Base-by-base conservation (phyloP, 1,140 invertebrate species). In the Drosophila gunungcola region DNA sequence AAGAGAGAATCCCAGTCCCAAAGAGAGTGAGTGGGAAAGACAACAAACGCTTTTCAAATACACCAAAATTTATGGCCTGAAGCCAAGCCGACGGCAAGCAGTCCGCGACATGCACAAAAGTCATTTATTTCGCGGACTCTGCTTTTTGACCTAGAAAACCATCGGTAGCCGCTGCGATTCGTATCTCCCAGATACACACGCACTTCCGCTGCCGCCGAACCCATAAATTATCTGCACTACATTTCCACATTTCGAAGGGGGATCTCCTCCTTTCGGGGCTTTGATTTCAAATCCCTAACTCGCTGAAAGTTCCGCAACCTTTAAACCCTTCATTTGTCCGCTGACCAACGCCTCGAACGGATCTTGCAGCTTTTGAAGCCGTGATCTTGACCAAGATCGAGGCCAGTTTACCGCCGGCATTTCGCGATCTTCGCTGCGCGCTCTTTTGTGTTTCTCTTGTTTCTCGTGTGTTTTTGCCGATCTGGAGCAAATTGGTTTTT, bases 401-500 rank as follows among this genome's bases (percentile, higher is more conserved):
- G 46, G 56, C 54, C 65, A 53, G 43, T 90, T 90, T 88, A 91
- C 88, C 88, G 88, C 60, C 88, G 88, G 88, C 88, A 88, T 77
- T 83, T 75, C 79, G 78, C 78, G 42, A 63, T 39, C 39, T 53
- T 16, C 29, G 48, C 48, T 13, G 48, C 48, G 29, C 48, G 48
- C 12, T 38, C n/a, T 34, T 29, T 51, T 51, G 27, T 46, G 7
- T 39, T 43, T 72, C 9, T 21, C 46, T 46, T 29, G 57, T 41
- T 42, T 38, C 46, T 52, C 45, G 60, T 51, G 41, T 67, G 55
- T 43, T 63, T 67, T 53, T 60, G 64, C 60, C 69, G 80, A 86
- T 81, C 61, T 85, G 82, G 54, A 56, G 78, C 80, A 90, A 90
- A 90, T 90, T 90, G 75, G 73, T 90, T 91, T 88, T 91, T 91